Evolutionary conservation across 2,797 vertebrate genomes (phyloP).

Genomic region (Hypotaenidia philippensis): DNA sequence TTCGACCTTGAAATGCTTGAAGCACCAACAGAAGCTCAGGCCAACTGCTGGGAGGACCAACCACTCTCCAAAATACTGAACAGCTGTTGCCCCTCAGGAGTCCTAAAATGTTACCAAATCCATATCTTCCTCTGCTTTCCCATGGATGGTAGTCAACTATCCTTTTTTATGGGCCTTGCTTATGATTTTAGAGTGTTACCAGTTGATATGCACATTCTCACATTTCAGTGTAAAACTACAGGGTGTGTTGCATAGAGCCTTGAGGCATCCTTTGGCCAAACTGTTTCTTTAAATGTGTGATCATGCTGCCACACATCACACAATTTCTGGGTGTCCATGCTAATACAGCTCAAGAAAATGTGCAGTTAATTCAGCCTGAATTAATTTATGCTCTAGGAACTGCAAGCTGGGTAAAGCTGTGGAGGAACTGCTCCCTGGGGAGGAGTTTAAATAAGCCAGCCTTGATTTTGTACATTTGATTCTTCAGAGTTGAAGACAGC

Average conservation of each 20-base stretch:
- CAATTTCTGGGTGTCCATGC: background rate
- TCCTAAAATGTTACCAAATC: background rate
- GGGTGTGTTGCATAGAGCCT: background rate
- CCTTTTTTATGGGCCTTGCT: background rate
- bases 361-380: background rate
- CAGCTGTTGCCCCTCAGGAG: background rate
- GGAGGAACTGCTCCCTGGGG: background rate
- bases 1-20: background rate
- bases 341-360: slow-evolving; percentile 2
- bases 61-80: background rate
- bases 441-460: slow-evolving; percentile 20
- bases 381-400: slow-evolving; percentile 28
- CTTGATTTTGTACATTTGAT: slow-evolving; percentile 34
- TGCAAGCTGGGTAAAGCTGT: background rate
- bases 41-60: background rate
- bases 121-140: background rate
- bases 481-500: background rate
- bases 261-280: background rate
- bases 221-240: background rate
- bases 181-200: background rate
- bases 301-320: background rate
- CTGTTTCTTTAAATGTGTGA: background rate
- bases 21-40: background rate
- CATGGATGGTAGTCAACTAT: background rate
- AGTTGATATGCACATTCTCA: background rate